A percentile compares a stretch with the other conserved stretches of the same genome.
These are phyloP conservation scores for Odobenus rosmarus DNA, from an alignment of 2,113 vertebrate species.

Conservation along the genomic window DNA sequence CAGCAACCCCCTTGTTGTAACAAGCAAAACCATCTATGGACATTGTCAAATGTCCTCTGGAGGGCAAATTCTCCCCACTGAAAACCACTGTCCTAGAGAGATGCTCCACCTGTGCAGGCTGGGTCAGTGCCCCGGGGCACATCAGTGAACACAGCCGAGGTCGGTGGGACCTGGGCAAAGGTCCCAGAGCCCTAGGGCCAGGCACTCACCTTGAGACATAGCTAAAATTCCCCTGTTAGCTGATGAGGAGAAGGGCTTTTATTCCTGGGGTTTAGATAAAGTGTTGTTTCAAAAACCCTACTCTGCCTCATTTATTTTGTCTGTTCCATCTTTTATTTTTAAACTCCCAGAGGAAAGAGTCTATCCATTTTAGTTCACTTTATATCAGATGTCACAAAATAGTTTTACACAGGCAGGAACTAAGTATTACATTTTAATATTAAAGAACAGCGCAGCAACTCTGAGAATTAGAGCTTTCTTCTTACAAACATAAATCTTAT, in stretches of 20 bases:
- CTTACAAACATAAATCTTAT: neutral
- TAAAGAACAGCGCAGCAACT: neutral
- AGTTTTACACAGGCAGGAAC: conserved; percentile 6
- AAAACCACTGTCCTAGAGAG: neutral
- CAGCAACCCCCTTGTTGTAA: neutral
- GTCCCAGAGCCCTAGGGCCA: neutral
- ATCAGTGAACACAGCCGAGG: rapidly evolving
- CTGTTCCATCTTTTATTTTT: conserved; percentile 40
- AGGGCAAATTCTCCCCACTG: neutral
- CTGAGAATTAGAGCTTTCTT: neutral
- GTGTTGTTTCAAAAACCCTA: neutral
- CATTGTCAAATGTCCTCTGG: neutral
- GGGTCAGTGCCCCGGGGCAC: neutral
- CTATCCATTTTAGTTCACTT: neutral
- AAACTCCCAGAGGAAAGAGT: conserved; percentile 6
- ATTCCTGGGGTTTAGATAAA: neutral
- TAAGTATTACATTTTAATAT: conserved; percentile 24
- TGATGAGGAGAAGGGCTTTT: neutral
- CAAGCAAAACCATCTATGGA: neutral
- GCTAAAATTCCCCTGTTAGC: neutral
- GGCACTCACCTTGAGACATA: neutral
- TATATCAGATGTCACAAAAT: conserved; percentile 21
- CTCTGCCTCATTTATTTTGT: neutral
- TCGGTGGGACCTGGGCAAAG: neutral
- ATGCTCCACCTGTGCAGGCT: too few species aligned